Conservation (phyloP, 2,888 invertebrate species). For the Entomobrya multifasciata region DNA sequence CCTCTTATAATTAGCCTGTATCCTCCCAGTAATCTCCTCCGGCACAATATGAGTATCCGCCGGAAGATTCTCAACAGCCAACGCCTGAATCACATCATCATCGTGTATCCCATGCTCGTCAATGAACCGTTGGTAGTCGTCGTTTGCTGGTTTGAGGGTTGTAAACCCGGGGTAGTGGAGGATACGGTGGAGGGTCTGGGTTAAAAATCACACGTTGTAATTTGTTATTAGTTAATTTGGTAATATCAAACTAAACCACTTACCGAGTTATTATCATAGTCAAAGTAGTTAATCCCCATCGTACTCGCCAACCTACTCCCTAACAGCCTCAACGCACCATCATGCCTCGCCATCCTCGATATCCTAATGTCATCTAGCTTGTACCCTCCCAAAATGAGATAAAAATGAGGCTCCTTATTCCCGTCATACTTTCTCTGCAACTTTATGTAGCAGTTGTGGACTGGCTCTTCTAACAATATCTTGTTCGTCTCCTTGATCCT, state of each 20-base stretch:
- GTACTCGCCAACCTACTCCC: slow-evolving; percentile 53
- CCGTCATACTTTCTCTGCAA: slow-evolving; percentile 62
- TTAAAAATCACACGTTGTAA: neutral
- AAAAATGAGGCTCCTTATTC: slow-evolving; percentile 53
- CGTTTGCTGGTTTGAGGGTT: slow-evolving; percentile 27
- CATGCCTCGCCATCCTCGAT: slow-evolving; percentile 51
- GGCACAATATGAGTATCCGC: slow-evolving; percentile 36
- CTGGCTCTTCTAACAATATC: slow-evolving; percentile 54
- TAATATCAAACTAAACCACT: neutral
- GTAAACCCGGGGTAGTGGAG: slow-evolving; percentile 66
- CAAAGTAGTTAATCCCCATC: slow-evolving; percentile 68
- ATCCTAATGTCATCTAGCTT: slow-evolving; percentile 65
- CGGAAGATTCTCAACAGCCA: slow-evolving; percentile 49
- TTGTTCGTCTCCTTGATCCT: slow-evolving; percentile 61
- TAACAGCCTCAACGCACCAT: slow-evolving; percentile 55
- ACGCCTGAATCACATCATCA: slow-evolving; percentile 56
- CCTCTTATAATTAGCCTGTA: slow-evolving; percentile 37
- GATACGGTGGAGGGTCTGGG: slow-evolving; percentile 59
- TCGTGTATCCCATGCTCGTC: slow-evolving; percentile 32
- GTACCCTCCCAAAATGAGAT: slow-evolving; percentile 68
- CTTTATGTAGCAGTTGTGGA: slow-evolving; percentile 67
- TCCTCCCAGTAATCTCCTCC: slow-evolving; percentile 15
- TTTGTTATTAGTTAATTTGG: too few relatives aligned
- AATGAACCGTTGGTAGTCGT: slow-evolving; percentile 54
- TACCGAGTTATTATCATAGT: slow-evolving; percentile 64